phyloP scores from a whole-genome alignment of 2,113 vertebrate genomes.

The Grallaria varia region DNA sequence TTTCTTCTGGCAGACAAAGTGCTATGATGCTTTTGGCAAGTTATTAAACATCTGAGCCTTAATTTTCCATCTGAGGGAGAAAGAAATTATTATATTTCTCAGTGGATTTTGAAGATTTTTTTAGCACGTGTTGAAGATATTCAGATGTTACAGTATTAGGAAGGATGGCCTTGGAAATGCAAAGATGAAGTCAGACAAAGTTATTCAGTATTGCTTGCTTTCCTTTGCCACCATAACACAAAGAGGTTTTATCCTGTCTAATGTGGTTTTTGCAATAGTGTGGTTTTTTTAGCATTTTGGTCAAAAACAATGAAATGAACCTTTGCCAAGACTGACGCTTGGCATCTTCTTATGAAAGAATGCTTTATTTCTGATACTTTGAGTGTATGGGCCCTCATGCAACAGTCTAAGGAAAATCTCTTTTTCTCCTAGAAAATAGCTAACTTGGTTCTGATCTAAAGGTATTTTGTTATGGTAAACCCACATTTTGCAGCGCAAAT shows the following conservation, averaged over 20 bases:
- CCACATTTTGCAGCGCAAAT: background rate
- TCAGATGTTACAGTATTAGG: background rate
- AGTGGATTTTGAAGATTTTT: conserved; percentile 8
- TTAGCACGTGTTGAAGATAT: background rate
- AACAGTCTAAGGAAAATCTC: background rate
- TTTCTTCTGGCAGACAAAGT: background rate
- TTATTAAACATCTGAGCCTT: conserved; percentile 36
- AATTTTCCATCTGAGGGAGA: background rate
- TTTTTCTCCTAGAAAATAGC: background rate
- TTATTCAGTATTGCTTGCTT: background rate
- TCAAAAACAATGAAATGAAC: background rate
- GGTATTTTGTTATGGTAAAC: background rate
- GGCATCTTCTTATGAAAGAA: background rate
- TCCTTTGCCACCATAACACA: background rate
- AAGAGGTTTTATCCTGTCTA: background rate
- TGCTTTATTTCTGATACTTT: background rate
- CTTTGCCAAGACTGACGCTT: background rate
- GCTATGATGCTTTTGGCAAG: conserved; percentile 15
- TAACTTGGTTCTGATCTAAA: background rate
- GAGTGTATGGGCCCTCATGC: background rate
- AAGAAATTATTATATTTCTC: background rate
- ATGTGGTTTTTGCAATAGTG: background rate
- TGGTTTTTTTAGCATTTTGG: background rate
- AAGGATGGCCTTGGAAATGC: background rate
- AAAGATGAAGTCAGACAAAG: background rate